Base-by-base conservation (phyloP, 2,888 invertebrate species). In the Eugnorisma glareosa region DNA sequence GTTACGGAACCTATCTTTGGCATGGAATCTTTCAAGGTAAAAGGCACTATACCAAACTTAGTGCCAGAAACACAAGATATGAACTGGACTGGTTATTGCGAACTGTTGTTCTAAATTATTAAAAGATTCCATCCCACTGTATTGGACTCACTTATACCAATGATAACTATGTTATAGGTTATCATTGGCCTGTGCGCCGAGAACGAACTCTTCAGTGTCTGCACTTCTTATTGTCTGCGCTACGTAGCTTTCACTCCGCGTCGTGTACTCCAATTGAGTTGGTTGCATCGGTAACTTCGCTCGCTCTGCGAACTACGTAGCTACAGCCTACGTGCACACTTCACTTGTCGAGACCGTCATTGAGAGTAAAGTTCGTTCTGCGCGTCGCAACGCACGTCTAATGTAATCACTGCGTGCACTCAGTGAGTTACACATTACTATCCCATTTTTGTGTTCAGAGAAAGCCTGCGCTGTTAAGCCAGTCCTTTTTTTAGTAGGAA, bases 81-180 rank as follows among this genome's bases (percentile, higher is more conserved):
- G 37, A 63, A 63, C 61, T 83, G 83, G 73, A 40, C 37, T 86
- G 59, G 48, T 67, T 57, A 48, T 71, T 64, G 35, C 48, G n/a
- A 68, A 74, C n/a, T 40, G 45, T 63, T 45, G 43, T 76, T 73
- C 43, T 45, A 35, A 59, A 77, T 48, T 31, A 73, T 63, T 81
- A 69, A 91, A 94, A 95, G 95, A 95, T 95, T 94, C 94, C 94
- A 95, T 94, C 84, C 93, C 93, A 92, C 85, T 91, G 88, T 92
- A 92, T 91, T 93, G 90, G 92, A 94, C 90, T 92, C 94, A 95
- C 94, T 91, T 95, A 96, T 94, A 96, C 96, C 96, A 96, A 96
- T 96, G 96, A 96, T 96, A 96, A 96, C 96, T 96, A 96, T 96
- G 96, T 96, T 96, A 96, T 96, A 96, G 96, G 96, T 96, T 96